Evolutionary conservation across 2,888 invertebrate genomes (phyloP), one percentile per base, ranked within the genome.

Genomic region (Drosophila picticornis): DNA sequence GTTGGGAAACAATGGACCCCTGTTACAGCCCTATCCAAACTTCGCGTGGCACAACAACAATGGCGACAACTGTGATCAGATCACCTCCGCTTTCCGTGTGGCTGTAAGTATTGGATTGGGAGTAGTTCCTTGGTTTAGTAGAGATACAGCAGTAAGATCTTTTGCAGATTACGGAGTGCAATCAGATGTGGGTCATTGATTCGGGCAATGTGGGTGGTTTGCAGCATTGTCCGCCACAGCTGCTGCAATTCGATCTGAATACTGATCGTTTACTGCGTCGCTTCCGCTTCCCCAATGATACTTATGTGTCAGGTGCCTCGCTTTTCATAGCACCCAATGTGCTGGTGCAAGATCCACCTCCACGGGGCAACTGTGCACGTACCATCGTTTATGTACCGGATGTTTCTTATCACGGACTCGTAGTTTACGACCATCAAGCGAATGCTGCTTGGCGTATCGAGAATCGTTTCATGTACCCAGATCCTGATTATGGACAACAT

Each of bases 31-130:
- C 0, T 96, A 96, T 92, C 96, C 96, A 0, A 94, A 94, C 90
- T 96, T 96, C 94, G 92, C 93, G 11, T 95, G 95, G 95, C 95
- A 96, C 76, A 94, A 84, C 52, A 93, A 93, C 75, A 94, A 95
- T 68, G 95, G 95, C 0, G 76, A 67, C 1, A 94, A 95, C 90
- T 96, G 96, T 84, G 94, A 95, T 36, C 95, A 95, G 27, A 93
- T 97, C 43, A 96, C 96, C 0, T 97, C 97, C 0, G 97, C 96
- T 2, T 97, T 95, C 85, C 94, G 97, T 91, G 94, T 96, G 27
- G 94, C 95, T 91, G 97, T 97, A 93, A 94, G 95, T 94, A 27
- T 25, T 25, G 9, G 9, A 16, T 16, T 46, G 9, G 1, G 2
- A 27, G 13, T 13, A 16, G 19, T 19, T 46, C 1, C 1, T n/a